Evolutionary conservation across 1,140 invertebrate species (phyloP).

Genomic region (Gryon sp.): DNA sequence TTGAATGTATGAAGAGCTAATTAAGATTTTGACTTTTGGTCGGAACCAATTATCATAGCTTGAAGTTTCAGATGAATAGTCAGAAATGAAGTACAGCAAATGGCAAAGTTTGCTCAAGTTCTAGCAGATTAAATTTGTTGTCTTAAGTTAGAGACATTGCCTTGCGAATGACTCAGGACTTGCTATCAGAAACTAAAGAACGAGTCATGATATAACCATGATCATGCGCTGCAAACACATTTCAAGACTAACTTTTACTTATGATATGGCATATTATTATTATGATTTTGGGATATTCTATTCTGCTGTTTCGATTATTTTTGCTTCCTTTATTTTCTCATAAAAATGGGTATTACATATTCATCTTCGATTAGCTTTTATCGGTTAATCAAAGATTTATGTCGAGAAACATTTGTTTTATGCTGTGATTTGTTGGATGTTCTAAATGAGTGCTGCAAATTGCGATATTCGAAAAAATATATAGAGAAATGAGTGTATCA

Average conservation of each 20-base stretch:
- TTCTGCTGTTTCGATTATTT: too few relatives aligned
- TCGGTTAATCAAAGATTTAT: too few relatives aligned
- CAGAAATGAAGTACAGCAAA: constrained; percentile 39
- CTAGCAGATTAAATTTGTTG: constrained; percentile 20
- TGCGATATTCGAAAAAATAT: too few relatives aligned
- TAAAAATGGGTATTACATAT: too few relatives aligned
- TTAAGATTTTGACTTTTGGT: constrained; percentile 22
- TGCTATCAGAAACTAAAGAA: constrained; percentile 12
- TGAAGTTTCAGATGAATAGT: constrained; percentile 9
- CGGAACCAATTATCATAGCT: constrained; percentile 22
- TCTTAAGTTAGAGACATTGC: constrained; percentile 23
- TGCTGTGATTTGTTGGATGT: too few relatives aligned
- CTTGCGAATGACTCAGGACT: constrained; percentile 27
- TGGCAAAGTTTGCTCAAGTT: constrained; percentile 33
- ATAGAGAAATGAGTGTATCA: too few relatives aligned
- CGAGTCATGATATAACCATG: constrained; percentile 10
- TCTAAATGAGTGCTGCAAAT: too few relatives aligned
- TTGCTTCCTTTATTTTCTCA: too few relatives aligned
- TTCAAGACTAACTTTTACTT: constrained; percentile 18
- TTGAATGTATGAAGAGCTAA: background rate
- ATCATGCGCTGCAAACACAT: background rate
- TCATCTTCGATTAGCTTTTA: too few relatives aligned
- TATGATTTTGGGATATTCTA: too few relatives aligned
- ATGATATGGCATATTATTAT: background rate
- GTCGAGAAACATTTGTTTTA: too few relatives aligned